These are phyloP conservation scores for Thermophis baileyi DNA, from an alignment of 2,113 vertebrate genomes.

Conservation along the genomic window DNA sequence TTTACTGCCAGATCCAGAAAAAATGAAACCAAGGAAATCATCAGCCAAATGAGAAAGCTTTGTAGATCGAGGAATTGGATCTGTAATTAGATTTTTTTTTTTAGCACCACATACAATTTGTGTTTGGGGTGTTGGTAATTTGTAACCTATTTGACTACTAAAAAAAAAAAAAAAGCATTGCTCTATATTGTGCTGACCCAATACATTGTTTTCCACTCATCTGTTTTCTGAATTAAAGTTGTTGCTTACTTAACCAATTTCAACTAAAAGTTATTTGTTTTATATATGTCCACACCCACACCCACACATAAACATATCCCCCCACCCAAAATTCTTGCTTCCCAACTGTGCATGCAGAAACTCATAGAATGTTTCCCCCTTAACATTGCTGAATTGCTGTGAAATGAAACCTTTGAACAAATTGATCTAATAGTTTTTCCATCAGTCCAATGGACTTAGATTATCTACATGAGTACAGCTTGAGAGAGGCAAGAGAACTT, in stretches of 20 bases:
- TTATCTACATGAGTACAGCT: neutral
- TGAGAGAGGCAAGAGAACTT: neutral
- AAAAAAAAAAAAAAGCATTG: neutral
- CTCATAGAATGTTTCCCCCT: neutral
- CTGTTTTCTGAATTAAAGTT: neutral
- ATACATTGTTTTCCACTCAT: neutral
- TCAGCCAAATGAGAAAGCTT: slow-evolving; percentile 42
- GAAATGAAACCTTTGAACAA: neutral
- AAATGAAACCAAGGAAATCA: slow-evolving; percentile 60
- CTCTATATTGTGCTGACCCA: neutral
- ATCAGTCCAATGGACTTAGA: neutral
- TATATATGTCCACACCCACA: neutral
- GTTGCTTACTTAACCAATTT: neutral
- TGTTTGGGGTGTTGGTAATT: slow-evolving; percentile 20
- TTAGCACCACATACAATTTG: neutral
- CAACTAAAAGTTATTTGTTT: neutral
- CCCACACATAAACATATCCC: neutral
- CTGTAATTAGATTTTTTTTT: slow-evolving; percentile 41
- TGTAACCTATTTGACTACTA: slow-evolving; percentile 20
- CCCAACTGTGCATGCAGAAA: neutral
- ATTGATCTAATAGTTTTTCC: neutral
- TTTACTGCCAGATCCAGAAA: slow-evolving; percentile 71
- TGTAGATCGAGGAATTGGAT: slow-evolving; percentile 41
- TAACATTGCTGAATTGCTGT: neutral
- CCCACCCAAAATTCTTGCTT: neutral